phyloP scores from a whole-genome alignment of 64 coral and sea anemone species.

The Stichodactyla helianthus region DNA sequence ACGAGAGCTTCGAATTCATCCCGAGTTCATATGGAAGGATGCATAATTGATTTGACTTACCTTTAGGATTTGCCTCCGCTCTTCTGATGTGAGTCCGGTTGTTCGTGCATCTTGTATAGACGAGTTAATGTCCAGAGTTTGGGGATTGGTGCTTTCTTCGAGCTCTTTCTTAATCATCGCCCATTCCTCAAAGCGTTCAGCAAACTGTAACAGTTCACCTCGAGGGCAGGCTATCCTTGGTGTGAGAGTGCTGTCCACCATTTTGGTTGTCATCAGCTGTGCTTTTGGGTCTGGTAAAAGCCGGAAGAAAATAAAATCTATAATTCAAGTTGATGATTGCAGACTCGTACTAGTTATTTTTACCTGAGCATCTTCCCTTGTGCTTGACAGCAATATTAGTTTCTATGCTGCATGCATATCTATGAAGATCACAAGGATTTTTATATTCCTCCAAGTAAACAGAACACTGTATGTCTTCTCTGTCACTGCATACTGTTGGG shows the following conservation, averaged over 20 bases:
- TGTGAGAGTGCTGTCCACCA: conserved; percentile 22
- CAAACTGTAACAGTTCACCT: conserved; percentile 55
- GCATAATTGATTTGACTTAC: background rate
- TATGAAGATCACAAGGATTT: conserved; percentile 66
- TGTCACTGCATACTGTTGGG: conserved; percentile 32
- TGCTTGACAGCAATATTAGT: conserved; percentile 56
- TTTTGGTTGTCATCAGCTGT: conserved; percentile 25
- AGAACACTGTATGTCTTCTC: conserved; percentile 37
- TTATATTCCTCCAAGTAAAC: conserved; percentile 49
- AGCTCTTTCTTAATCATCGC: conserved; percentile 40
- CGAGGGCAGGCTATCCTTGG: conserved; percentile 13
- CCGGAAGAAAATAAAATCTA: background rate
- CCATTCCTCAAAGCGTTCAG: conserved; percentile 57
- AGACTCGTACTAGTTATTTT: background rate
- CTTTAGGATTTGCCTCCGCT: conserved; percentile 30
- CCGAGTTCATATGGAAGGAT: no score
- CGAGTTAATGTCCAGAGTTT: conserved; percentile 14
- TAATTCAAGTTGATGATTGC: no score
- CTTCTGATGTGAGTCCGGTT: conserved; percentile 1
- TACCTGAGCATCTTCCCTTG: conserved; percentile 58
- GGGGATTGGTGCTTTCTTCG: conserved; percentile 36
- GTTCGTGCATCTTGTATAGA: conserved; percentile 7
- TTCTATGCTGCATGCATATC: conserved; percentile 44
- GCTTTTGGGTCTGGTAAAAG: conserved; percentile 18
- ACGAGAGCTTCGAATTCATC: no score